Conservation (phyloP, 2,888 invertebrate species). For the Carcina quercana region DNA sequence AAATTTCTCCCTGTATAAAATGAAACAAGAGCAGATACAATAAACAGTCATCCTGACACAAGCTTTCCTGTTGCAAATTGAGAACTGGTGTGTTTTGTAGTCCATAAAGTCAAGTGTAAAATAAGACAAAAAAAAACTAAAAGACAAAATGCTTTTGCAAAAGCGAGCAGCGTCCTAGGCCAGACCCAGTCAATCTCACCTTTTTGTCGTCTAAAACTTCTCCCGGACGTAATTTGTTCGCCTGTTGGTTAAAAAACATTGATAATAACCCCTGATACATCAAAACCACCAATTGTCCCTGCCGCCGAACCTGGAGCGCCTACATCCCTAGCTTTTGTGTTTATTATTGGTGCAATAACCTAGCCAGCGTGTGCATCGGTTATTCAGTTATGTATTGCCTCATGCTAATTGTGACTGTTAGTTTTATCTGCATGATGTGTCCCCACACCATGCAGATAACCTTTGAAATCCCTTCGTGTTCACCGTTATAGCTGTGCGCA, state of each 20-base stretch:
- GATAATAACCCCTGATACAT: slow-evolving; percentile 53
- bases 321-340: slow-evolving; percentile 31
- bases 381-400: slow-evolving; percentile 59
- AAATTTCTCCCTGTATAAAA: too few species aligned
- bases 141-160: slow-evolving; percentile 67
- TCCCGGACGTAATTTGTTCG: slow-evolving; percentile 94
- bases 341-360: slow-evolving; percentile 55
- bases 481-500: slow-evolving; percentile 59
- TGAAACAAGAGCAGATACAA: too few species aligned
- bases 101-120: slow-evolving; percentile 30
- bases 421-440: slow-evolving; percentile 42
- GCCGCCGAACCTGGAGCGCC: slow-evolving; percentile 61
- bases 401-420: slow-evolving; percentile 59
- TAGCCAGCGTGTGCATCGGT: slow-evolving; percentile 59
- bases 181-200: slow-evolving; percentile 82
- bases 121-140: slow-evolving; percentile 35
- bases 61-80: too few species aligned
- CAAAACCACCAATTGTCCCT: slow-evolving; percentile 54
- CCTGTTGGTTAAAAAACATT: slow-evolving; percentile 76
- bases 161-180: slow-evolving; percentile 71
- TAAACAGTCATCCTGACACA: too few species aligned
- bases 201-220: slow-evolving; percentile 95
- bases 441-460: slow-evolving; percentile 41
- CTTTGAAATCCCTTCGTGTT: slow-evolving; percentile 28
- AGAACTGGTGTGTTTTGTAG: too few species aligned